phyloP scores from a whole-genome alignment of 2,888 invertebrate species.

The Cistogaster globosa region DNA sequence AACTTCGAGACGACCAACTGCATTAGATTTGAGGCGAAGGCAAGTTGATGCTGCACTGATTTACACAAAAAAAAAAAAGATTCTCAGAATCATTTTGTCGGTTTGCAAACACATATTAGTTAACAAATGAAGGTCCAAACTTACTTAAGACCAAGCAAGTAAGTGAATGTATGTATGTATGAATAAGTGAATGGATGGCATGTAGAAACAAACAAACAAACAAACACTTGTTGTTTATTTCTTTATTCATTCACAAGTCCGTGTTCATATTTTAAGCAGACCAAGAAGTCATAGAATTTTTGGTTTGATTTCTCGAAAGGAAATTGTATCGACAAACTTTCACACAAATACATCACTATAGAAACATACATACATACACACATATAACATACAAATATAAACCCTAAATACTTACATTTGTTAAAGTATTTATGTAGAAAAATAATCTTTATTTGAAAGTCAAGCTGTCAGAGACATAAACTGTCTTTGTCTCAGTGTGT shows the following conservation, averaged over 20 bases:
- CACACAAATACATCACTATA: neutral
- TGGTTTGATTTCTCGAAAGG: slow-evolving; percentile 63
- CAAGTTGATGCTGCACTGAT: slow-evolving; percentile 42
- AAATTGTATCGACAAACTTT: slow-evolving; percentile 38
- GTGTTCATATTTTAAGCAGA: slow-evolving; percentile 32
- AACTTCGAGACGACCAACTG: slow-evolving; percentile 55
- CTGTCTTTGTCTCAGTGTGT: slow-evolving; percentile 1
- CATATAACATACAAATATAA: slow-evolving; percentile 10
- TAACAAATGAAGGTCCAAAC: slow-evolving; percentile 48
- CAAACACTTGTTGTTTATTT: slow-evolving; percentile 11
- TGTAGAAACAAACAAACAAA: slow-evolving; percentile 7
- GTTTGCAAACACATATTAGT: neutral
- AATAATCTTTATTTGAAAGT: slow-evolving; percentile 58
- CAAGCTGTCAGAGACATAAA: slow-evolving; percentile 42
- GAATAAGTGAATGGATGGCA: slow-evolving; percentile 1
- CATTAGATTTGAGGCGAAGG: slow-evolving; percentile 37
- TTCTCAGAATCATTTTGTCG: neutral
- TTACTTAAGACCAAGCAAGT: slow-evolving; percentile 28
- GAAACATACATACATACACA: neutral
- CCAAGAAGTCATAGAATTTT: slow-evolving; percentile 60
- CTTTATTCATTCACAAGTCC: neutral
- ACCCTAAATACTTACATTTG: slow-evolving; percentile 24
- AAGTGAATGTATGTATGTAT: neutral
- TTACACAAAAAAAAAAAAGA: neutral
- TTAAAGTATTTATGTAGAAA: slow-evolving; percentile 42